Base-by-base conservation (phyloP, 2,797 vertebrate species). In the Sebastes itinus region DNA sequence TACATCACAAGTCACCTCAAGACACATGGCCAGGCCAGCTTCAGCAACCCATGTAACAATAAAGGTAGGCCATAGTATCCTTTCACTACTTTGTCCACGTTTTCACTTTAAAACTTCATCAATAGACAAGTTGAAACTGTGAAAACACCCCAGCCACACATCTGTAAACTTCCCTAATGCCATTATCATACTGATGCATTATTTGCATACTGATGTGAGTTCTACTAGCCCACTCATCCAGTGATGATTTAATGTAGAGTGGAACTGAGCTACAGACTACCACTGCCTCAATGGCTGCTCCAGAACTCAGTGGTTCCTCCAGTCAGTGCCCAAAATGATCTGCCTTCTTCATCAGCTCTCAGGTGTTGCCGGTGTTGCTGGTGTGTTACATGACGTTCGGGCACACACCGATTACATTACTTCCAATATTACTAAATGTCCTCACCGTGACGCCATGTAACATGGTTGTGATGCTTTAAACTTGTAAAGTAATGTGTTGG, bases 1-100 rank as follows among this genome's bases (percentile, higher is more conserved):
- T 99, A 99, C 93, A 98, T 99, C 95, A 98, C 98, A 94, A 99
- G 97, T 96, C 98, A 99, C 95, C 96, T 99, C 93, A 99, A 99
- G 96, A 99, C 97, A 52, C 98, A 99, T 22, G 97, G 97, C 84
- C 98, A 99, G 94, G 96, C 97, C 92, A 96, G 96, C 95, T 99
- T 98, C 95, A 98, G 95, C 94, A 97, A 96, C 52, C 84, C 91
- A 77, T 99, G 98, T 95, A 98, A 98, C 95, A 98, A 98, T 95
- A 98, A 98, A 98, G 97, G 98, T 97, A 97, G 46, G 82, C 12
- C 14, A 55, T 4, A 11, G 11, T 66, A 66, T 65, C 14, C 28
- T 23, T 65, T 32, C 7, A 33, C 46, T 28, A 11, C 60, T 52
- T 22, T n/a, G 13, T 6, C 30, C n/a, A 23, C 49, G 28, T 12